Base-by-base conservation (phyloP, 2,797 vertebrate species). In the Sebastolobus alascanus region DNA sequence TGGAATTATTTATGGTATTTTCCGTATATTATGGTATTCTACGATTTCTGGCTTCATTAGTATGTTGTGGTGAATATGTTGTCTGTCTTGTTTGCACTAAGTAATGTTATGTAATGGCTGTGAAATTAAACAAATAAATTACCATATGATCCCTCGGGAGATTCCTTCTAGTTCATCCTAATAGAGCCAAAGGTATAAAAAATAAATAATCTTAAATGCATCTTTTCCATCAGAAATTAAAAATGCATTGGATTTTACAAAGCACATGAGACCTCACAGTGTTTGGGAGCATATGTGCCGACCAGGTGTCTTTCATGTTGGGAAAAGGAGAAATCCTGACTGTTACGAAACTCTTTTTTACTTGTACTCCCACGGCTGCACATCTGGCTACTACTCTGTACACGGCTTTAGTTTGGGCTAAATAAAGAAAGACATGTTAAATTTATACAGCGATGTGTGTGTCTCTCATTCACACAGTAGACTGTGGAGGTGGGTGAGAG, bases 401-500 rank as follows among this genome's bases (percentile, higher is more conserved):
- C 38, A 29, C n/a, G 14, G 33, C 27, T 43, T 56, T 56, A 70
- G 38, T 67, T 64, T 63, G 43, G 46, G 25, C 43, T 55, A 6
- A 16, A 56, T 22, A 16, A 46, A 46, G 43, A 56, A 63, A 60
- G 7, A 31, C 20, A 80, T 25, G 25, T 58, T 74, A 38, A 29
- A 37, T 37, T 4, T 54, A 22, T 54, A 27, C 31, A 13, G 11
- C n/a, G 9, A 46, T 59, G 27, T 64, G 56, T 54, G 27, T 55
- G 20, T n/a, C 10, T 58, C 43, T 31, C 18, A 50, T 56, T 75
- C 61, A 75, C 37, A 54, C 72, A 71, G 66, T 16, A 55, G 43
- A 71, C 52, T 59, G 74, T 58, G 61, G 73, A 79, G 43, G 68
- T 68, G 71, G 52, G 52, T n/a, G 52, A 8, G 29, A 69, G 83